These are phyloP conservation scores for Psittacula derbiana DNA, from an alignment of 2,797 vertebrate species.

Conservation along the genomic window DNA sequence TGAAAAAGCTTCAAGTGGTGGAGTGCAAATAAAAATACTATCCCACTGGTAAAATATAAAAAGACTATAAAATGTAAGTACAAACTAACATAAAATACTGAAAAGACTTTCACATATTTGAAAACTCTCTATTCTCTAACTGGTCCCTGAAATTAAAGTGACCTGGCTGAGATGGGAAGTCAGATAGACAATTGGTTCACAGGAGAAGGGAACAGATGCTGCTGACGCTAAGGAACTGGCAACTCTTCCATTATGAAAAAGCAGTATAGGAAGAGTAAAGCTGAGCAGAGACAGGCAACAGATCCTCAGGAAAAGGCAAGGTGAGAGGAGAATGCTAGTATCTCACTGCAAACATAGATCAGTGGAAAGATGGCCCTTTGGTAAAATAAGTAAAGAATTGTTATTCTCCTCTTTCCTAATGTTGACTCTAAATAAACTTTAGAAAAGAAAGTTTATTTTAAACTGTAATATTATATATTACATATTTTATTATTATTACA, in stretches of 20 bases:
- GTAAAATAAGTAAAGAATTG: not conserved
- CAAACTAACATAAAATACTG: not conserved
- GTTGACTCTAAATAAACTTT: not conserved
- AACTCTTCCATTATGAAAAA: not conserved
- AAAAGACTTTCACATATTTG: not conserved
- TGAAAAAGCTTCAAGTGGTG: not conserved
- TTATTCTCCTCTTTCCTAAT: not conserved
- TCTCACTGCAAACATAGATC: not conserved
- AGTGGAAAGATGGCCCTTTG: not conserved
- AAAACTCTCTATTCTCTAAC: not conserved
- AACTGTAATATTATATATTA: not conserved
- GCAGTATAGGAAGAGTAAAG: not conserved
- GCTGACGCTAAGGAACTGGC: not conserved
- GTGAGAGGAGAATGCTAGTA: not conserved
- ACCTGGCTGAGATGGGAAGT: not conserved
- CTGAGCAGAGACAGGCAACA: not conserved
- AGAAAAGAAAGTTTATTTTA: not conserved
- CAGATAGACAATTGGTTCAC: not conserved
- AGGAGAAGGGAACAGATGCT: not conserved
- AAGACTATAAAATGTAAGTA: not conserved
- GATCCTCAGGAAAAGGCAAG: not conserved
- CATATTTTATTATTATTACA: too few relatives aligned
- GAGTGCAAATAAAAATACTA: not conserved
- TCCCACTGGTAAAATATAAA: not conserved
- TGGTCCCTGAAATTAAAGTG: not conserved